Evolutionary conservation across 2,113 vertebrate species (phyloP), one percentile per base, ranked within the genome.

Genomic region (Callocephalon fimbriatum): DNA sequence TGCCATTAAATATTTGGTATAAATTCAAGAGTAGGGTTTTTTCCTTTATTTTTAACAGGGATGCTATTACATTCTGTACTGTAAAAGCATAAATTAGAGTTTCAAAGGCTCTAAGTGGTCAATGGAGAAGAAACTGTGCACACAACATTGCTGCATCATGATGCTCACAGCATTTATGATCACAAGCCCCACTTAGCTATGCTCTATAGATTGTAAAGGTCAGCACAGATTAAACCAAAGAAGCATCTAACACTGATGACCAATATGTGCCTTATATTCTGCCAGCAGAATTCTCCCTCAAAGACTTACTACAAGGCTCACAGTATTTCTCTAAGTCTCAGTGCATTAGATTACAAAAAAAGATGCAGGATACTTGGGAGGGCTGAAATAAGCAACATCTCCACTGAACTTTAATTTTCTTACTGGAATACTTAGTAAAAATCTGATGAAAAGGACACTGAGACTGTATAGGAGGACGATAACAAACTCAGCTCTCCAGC

Each of bases 1-100:
- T 94, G 87, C 91, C 90, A 94, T 96, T 91, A 93, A 91, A 95
- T 96, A 84, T 67, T 95, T 97, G 86, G 82, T 88, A 75, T 88
- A 62, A 91, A 63, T 61, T 95, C 88, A 91, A 89, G 45, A 71
- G 2, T 0, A 23, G 0, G 20, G 35, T 38, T 42, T 54, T 32
- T 32, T 75, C 44, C 27, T 35, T 31, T 70, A 8, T 59, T 56
- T 50, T 6, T 2, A 66, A 74, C 35, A 66, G 56, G 2, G 4
- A 79, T 77, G 66, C 15, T 88, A 38, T 90, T 89, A 53, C 48
- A 71, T 89, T 95, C 45, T 86, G 29, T 40, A 56, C 54, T 56
- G 78, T 51, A 92, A 82, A 78, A 88, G 23, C 48, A 88, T 71
- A 87, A 90, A 90, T 48, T 44, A 40, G 54, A 72, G 80, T 91